Conservation (phyloP, 2,797 vertebrate genomes). For the Crocodylus rhombifer region DNA sequence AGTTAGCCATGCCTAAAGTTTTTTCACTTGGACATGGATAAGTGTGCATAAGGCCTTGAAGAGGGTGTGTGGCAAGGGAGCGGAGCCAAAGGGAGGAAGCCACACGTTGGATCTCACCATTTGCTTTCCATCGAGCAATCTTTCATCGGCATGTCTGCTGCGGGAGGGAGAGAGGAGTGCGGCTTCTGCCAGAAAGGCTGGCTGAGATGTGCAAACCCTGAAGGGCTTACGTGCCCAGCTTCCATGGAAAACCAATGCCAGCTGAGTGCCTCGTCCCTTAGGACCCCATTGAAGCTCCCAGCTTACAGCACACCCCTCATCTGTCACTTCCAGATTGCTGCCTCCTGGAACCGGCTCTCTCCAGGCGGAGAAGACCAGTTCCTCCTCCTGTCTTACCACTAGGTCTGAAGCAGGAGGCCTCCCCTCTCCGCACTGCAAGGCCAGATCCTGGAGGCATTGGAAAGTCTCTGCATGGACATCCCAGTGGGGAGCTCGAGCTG, state of each 20-base stretch:
- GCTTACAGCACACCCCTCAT: not conserved
- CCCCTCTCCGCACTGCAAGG: not conserved
- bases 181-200: not conserved
- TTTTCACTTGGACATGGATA: not conserved
- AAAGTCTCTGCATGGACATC: not conserved
- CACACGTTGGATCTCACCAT: not conserved
- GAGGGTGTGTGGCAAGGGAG: not conserved
- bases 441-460: not conserved
- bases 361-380: not conserved
- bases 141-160: too few species aligned
- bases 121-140: not conserved
- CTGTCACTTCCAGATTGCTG: not conserved
- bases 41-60: not conserved
- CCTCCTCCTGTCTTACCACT: not conserved
- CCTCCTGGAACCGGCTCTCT: not conserved
- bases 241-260: not conserved
- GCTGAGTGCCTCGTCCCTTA: not conserved
- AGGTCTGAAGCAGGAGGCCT: not conserved
- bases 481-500: not conserved
- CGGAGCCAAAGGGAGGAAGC: not conserved
- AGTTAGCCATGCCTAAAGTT: too few species aligned
- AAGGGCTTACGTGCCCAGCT: not conserved
- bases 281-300: not conserved
- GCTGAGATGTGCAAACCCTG: not conserved
- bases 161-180: not conserved